Evolutionary conservation across 1,140 invertebrate species (phyloP), one percentile per base, ranked within the genome.

Genomic region (Drosophila suzukii): DNA sequence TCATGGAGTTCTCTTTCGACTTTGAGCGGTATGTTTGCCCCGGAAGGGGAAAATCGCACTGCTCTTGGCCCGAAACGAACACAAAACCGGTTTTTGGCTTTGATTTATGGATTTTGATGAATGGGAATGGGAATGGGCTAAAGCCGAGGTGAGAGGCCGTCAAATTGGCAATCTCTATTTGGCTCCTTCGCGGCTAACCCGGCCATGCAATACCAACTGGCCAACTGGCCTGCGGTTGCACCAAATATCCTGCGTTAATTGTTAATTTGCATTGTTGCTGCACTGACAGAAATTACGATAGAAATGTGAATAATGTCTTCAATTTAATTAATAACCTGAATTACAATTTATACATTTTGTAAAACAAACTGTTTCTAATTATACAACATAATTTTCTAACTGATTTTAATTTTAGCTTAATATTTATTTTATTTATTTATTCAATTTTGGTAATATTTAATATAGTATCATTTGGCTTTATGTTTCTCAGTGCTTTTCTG

Each of bases 211-310:
- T 3, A 10, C 46, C 44, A 47, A 27, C 46, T 24, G 13, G 47
- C 46, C 44, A 47, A 27, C 46, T 24, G 13, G 47, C 8, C 41
- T 81, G 79, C 44, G 79, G 75, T 83, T 78, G 61, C 50, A 57
- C 63, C 53, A 65, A 71, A 78, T 83, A 71, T 83, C 60, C 79
- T 70, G 62, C 50, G 63, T 61, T 82, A 82, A 83, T 83, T 83
- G 75, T 75, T 70, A 62, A 78, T 78, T 68, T 75, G 56, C 67
- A 24, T 57, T 71, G 67, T 50, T 49, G 63, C 44, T 49, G 27
- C 65, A 47, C 60, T 66, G 60, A 12, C 6, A 41, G 15, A 47
- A 62, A 66, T 15, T 20, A 20, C 1, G 20, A 0, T 20, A 1
- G 1, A 20, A 20, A 20, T 20, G 20, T 20, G 20, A 20, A 20